Evolutionary conservation across 2,113 vertebrate species (phyloP).

Genomic region (Pantherophis guttatus): DNA sequence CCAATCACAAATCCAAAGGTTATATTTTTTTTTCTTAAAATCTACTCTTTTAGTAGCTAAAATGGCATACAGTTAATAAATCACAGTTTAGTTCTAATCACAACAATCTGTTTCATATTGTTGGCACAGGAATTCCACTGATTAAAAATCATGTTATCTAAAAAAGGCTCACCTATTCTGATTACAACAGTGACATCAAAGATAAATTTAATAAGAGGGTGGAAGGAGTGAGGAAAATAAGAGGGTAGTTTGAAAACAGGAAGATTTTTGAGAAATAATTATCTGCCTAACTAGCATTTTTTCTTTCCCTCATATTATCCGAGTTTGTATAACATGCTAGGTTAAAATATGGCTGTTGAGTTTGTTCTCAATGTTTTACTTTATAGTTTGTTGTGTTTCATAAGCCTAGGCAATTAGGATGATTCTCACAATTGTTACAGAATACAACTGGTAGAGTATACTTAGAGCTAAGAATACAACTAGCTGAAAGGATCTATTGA

Average conservation of each 20-base stretch:
- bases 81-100: background rate
- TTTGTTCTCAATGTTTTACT: background rate
- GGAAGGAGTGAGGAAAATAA: too few species aligned
- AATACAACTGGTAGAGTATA: background rate
- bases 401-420: background rate
- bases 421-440: background rate
- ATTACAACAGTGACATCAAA: background rate
- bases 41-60: background rate
- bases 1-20: constrained; percentile 85
- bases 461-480: background rate
- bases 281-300: background rate
- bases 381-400: background rate
- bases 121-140: constrained; percentile 17
- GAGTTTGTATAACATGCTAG: background rate
- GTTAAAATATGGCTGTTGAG: background rate
- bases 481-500: background rate
- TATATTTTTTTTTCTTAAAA: background rate
- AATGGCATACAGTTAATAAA: background rate
- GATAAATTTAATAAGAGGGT: constrained; percentile 3
- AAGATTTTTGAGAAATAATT: background rate
- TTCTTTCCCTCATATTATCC: background rate
- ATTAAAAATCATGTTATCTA: background rate
- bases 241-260: background rate
- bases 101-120: background rate
- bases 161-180: background rate